phyloP scores from a whole-genome alignment of 2,113 vertebrate genomes.

The Macheiramphus alcinus region DNA sequence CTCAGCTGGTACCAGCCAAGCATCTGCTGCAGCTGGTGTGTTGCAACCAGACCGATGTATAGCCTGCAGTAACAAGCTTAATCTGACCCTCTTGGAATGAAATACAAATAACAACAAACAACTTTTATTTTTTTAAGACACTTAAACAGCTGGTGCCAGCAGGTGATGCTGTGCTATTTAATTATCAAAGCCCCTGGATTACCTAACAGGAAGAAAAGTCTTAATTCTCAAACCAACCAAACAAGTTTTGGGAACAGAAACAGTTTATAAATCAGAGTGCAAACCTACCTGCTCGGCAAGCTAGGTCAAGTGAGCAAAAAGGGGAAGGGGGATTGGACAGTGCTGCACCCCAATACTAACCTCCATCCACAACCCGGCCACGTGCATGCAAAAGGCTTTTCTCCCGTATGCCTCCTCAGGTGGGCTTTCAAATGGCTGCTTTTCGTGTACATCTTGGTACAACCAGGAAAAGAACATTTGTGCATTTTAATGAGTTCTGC shows the following conservation, averaged over 20 bases:
- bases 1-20: background rate
- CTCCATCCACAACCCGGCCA: slow-evolving; percentile 96
- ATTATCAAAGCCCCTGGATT: background rate
- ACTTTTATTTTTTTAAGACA: background rate
- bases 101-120: background rate
- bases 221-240: background rate
- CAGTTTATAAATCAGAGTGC: background rate
- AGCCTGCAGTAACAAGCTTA: background rate
- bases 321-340: background rate
- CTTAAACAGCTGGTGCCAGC: background rate
- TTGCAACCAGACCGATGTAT: background rate
- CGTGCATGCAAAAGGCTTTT: slow-evolving; percentile 94
- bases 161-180: background rate
- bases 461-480: slow-evolving; percentile 92
- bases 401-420: slow-evolving; percentile 91
- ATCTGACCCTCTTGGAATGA: background rate
- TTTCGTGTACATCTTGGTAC: slow-evolving; percentile 97
- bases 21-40: background rate
- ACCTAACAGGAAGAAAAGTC: background rate
- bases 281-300: background rate
- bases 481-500: slow-evolving; percentile 97
- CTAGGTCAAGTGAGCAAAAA: background rate
- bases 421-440: slow-evolving; percentile 97
- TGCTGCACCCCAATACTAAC: slow-evolving; percentile 72
- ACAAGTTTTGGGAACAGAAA: background rate